Percentiles rank a stretch among this genome's conserved stretches.
Conservation (phyloP, 2,113 vertebrate genomes). For the Psophia crepitans region DNA sequence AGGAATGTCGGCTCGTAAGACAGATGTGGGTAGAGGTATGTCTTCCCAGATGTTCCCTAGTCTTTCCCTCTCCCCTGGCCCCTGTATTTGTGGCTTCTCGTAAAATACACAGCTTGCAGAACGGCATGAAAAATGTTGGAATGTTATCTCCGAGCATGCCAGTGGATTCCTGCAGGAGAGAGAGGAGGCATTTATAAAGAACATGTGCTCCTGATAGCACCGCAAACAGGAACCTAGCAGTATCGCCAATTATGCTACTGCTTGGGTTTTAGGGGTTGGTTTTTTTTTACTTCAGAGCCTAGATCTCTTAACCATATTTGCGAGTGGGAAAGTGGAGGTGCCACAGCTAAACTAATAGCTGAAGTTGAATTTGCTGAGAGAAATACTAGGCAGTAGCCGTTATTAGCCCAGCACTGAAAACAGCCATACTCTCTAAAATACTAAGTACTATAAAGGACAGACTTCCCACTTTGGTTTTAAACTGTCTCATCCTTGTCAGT, state of each 20-base stretch:
- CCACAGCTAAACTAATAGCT: neutral
- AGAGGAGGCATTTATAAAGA: neutral
- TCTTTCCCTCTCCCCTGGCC: neutral
- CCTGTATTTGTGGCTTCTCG: neutral
- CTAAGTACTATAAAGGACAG: neutral
- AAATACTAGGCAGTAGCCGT: neutral
- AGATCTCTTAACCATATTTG: neutral
- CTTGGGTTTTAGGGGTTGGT: neutral
- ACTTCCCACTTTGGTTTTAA: neutral
- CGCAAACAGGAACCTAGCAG: too few species aligned
- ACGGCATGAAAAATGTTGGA: neutral
- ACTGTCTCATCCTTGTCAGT: neutral
- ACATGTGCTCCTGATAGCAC: neutral
- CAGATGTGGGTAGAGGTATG: neutral
- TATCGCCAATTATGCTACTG: accelerated
- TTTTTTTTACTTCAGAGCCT: neutral
- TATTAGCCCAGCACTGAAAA: neutral
- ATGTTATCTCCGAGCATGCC: neutral
- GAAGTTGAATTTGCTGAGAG: neutral
- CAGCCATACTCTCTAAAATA: neutral
- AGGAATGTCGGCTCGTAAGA: neutral
- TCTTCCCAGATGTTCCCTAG: neutral
- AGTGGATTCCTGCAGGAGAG: neutral
- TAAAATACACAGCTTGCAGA: neutral
- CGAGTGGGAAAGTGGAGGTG: neutral